Conservation (phyloP, 35 echinoderm and acorn worm genomes). For the Chiridota heheva region DNA sequence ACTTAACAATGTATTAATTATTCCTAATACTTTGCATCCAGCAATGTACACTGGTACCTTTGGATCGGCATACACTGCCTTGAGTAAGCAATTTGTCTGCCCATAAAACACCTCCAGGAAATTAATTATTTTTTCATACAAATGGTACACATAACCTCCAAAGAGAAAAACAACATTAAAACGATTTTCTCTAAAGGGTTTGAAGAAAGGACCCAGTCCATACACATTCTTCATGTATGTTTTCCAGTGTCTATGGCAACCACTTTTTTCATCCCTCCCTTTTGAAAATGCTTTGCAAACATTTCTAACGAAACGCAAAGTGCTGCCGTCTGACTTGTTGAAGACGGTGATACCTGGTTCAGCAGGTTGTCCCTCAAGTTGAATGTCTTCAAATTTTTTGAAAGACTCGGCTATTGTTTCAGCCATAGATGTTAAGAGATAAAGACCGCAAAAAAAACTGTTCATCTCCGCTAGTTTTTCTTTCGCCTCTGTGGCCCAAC, state of each 20-base stretch:
- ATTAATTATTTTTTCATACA: not conserved
- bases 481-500: not conserved
- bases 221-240: no score
- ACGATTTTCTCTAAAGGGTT: not conserved
- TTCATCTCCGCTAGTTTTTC: not conserved
- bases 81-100: not conserved
- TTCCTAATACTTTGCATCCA: slow-evolving; percentile 40
- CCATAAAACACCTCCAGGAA: slow-evolving; percentile 18
- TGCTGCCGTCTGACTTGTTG: not conserved
- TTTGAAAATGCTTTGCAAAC: not conserved
- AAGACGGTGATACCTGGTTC: not conserved
- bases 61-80: slow-evolving; percentile 3
- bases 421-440: not conserved
- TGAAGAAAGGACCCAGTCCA: not conserved
- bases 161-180: slow-evolving; percentile 45
- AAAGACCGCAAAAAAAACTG: not conserved
- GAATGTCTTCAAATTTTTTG: not conserved
- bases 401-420: not conserved
- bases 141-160: slow-evolving; percentile 17
- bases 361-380: not conserved
- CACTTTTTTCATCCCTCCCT: slow-evolving; percentile 26
- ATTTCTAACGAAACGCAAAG: not conserved
- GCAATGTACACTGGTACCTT: slow-evolving; percentile 18
- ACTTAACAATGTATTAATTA: slow-evolving; percentile 34
- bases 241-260: slow-evolving; percentile 23